A percentile compares a stretch with the other conserved stretches of the same genome.
phyloP scores from a whole-genome alignment of 2,888 invertebrate species.

The Cremastinae sp. region DNA sequence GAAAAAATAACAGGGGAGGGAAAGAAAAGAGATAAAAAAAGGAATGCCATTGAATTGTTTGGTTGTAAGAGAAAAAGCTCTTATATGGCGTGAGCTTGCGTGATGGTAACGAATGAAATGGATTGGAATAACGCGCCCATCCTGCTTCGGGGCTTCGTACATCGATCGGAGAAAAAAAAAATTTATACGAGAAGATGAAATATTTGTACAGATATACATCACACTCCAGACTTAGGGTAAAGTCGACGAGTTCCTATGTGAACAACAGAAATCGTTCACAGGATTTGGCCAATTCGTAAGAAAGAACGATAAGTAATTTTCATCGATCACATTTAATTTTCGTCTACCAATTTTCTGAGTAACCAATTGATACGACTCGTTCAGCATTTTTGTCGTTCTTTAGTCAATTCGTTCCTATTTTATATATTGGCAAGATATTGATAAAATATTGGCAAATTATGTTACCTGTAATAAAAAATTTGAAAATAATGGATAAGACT shows the following conservation, averaged over 20 bases:
- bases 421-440: too few relatives aligned
- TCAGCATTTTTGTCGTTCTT: too few relatives aligned
- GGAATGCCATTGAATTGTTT: conserved; percentile 21
- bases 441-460: too few relatives aligned
- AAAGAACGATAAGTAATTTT: conserved; percentile 11
- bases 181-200: neutral
- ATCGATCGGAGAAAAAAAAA: neutral
- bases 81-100: conserved; percentile 20
- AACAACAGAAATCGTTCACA: conserved; percentile 34
- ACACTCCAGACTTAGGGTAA: conserved; percentile 5
- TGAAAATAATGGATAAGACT: too few relatives aligned
- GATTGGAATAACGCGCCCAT: conserved; percentile 46
- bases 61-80: neutral
- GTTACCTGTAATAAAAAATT: too few relatives aligned
- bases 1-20: conserved; percentile 1
- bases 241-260: conserved; percentile 27
- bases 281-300: conserved; percentile 4
- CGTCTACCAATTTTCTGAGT: conserved; percentile 1
- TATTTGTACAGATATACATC: neutral
- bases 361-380: conserved; percentile 1
- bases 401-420: too few relatives aligned
- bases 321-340: conserved; percentile 5
- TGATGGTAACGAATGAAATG: conserved; percentile 46
- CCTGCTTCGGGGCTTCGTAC: neutral
- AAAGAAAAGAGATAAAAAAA: too few relatives aligned